Evolutionary conservation across 2,797 vertebrate genomes (phyloP).

Genomic region (Galaxias olidus): DNA sequence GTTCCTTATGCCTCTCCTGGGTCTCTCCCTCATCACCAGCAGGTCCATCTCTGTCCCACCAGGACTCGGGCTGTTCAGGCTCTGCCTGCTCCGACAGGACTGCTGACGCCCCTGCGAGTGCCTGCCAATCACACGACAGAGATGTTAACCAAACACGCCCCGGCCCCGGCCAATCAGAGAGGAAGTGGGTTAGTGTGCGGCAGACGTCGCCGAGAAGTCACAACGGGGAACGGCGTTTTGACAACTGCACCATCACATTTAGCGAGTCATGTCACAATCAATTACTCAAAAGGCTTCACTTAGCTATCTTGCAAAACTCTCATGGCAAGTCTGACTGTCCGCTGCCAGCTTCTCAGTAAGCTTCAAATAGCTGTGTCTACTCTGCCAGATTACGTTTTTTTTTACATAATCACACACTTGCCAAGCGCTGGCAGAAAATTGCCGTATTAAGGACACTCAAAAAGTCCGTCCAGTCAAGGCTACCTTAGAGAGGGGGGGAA

Average conservation of each 20-base stretch:
- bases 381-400: conserved; percentile 13
- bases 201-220: too few relatives aligned
- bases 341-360: background rate
- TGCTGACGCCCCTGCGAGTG: conserved; percentile 86
- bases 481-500: background rate
- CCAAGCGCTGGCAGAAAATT: conserved; percentile 9
- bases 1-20: conserved; percentile 93
- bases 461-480: background rate
- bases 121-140: conserved; percentile 70
- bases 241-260: background rate
- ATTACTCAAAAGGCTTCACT: too few relatives aligned
- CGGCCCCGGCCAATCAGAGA: background rate
- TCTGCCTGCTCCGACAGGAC: conserved; percentile 93
- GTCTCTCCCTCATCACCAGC: conserved; percentile 93
- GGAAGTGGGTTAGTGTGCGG: background rate
- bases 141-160: conserved; percentile 32
- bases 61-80: conserved; percentile 95
- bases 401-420: conserved; percentile 16
- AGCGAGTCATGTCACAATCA: background rate
- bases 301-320: too few relatives aligned
- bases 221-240: too few relatives aligned
- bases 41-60: conserved; percentile 99
- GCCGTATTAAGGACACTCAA: conserved; percentile 5
- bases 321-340: background rate
- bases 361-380: background rate